Evolutionary conservation across 2,113 vertebrate genomes (phyloP).

Genomic region (Tenebrosternarchus preto): DNA sequence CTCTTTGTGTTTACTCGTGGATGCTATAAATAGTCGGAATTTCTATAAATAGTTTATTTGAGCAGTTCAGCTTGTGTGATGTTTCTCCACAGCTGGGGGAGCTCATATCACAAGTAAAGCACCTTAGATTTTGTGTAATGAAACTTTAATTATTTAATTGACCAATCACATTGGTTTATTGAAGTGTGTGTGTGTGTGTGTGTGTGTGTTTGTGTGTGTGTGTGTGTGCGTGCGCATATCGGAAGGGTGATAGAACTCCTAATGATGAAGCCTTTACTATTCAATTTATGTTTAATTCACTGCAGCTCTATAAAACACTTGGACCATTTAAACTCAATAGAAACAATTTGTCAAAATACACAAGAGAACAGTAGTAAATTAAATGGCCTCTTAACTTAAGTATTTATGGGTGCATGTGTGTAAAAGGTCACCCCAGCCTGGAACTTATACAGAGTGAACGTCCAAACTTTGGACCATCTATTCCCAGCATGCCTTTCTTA

Average conservation of each 20-base stretch:
- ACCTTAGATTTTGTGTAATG: background rate
- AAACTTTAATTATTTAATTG: background rate
- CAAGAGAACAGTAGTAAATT: slow-evolving; percentile 38
- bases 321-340: slow-evolving; percentile 1
- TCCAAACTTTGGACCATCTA: slow-evolving; percentile 21
- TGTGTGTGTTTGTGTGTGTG: no score
- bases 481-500: slow-evolving; percentile 39
- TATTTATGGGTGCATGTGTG: slow-evolving; percentile 36
- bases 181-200: no score
- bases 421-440: slow-evolving; percentile 21
- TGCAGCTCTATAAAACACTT: slow-evolving; percentile 19
- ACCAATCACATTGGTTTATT: slow-evolving; percentile 7
- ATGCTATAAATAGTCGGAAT: no score
- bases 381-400: slow-evolving; percentile 41
- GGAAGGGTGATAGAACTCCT: background rate
- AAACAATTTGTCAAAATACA: slow-evolving; percentile 33
- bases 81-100: background rate
- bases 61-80: no score
- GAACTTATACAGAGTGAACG: slow-evolving; percentile 29
- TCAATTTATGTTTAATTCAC: slow-evolving; percentile 13
- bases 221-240: no score
- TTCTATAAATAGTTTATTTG: no score
- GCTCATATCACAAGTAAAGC: background rate
- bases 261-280: slow-evolving; percentile 1
- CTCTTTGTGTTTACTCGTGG: no score